Base-by-base conservation (phyloP, 2,113 vertebrate genomes). In the Platycercus adscitus region DNA sequence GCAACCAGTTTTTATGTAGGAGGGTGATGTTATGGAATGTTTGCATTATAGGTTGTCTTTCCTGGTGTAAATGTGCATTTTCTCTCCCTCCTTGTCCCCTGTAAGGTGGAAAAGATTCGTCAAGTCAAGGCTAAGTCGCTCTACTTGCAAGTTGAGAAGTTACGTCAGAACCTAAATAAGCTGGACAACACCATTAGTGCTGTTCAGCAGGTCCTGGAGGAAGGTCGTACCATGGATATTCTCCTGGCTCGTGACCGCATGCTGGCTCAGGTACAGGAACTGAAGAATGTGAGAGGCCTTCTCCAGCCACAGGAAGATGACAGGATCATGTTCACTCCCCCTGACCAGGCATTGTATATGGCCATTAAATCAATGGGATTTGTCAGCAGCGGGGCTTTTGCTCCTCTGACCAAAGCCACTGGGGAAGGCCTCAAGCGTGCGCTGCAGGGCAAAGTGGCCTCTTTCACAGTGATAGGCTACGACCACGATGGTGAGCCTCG, bases 71-170 rank as follows among this genome's bases (percentile, higher is more conserved):
- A 11, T 31, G 13, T 87, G 24, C 60, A 73, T 95, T 92, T 92
- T 82, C 35, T 96, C 13, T 76, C n/a, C 13, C 10, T 10, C 3
- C 4, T 4, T 0, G 35, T 20, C 50, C 47, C 12, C n/a, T n/a
- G 33, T 10, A 96, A 99, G 99, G 99, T 99, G 81, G 99, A 99
- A 97, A 99, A 99, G 98, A 99, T 99, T 94, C 99, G 99, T 47
- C 99, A 99, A 97, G 98, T 99, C 96, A 99, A 99, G 97, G 99
- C 99, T 88, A 99, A 99, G 98, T 99, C 99, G 11, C 98, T 99
- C 56, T 99, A 99, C 97, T 98, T 99, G 96, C 99, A 99, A 97
- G 99, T 99, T 81, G 99, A 99, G 88, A 99, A 99, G 94, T 98
- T 99, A 47, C 99, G 99, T 88, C 99, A 99, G 96, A 99, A 99